Base-by-base conservation (phyloP, 2,113 vertebrate genomes). In the Psittacula cyanocephala region DNA sequence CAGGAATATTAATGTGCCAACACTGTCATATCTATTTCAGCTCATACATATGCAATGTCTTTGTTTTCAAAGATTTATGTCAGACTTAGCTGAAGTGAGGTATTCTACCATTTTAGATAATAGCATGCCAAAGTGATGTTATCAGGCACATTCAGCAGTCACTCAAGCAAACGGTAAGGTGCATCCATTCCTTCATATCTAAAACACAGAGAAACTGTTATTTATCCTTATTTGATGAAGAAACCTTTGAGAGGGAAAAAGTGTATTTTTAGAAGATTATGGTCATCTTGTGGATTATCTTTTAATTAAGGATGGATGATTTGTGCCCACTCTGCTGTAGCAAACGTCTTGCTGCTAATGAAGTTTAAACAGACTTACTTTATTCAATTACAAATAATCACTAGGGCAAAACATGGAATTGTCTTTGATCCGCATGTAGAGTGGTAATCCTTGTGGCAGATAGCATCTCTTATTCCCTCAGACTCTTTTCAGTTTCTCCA, bases 61-160 rank as follows among this genome's bases (percentile, higher is more conserved):
- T 99, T 99, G 99, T 99, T 99, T 99, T 99, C 99, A 98, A 99
- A 99, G 99, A 99, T 99, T 99, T 99, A 99, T 99, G 99, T 99
- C 99, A 99, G 99, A 99, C 99, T 99, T 99, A 99, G 99, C 99
- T 98, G 98, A 99, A 99, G 98, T 99, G 99, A 99, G 99, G 98
- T 99, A 99, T 99, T 99, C 99, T 98, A 99, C 99, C 98, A 98
- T 99, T 99, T 99, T 99, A 99, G 98, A 99, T 99, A 99, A 99
- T 99, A 99, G 98, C 98, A 98, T 99, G 99, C 99, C 99, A 99
- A 99, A 99, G 98, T 98, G 99, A 99, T 99, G 98, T 98, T 99
- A 99, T 99, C 99, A 98, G 98, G 98, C 98, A 98, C 98, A 98
- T 94, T 97, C 97, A 97, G 97, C 97, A 97, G 96, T 98, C 97